Base-by-base conservation (phyloP, 1,140 invertebrate genomes). In the Kradibia gibbosae region DNA sequence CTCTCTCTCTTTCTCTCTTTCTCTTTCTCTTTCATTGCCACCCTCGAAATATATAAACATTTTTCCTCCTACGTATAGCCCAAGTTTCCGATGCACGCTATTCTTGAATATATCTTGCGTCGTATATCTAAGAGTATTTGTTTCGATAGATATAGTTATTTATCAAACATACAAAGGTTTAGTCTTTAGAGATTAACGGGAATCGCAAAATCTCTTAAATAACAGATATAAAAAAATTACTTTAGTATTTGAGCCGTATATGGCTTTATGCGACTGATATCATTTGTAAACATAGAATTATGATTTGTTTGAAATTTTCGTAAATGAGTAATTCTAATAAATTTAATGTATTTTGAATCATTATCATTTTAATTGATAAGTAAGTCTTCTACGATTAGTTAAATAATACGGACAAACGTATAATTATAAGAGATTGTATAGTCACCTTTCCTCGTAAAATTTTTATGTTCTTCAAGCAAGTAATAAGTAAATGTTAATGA, bases 111-210 rank as follows among this genome's bases (percentile, higher is more conserved):
- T 73, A 77, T 76, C 80, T 73, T 45, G 78, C 70, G 67, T 70
- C 71, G 39, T 53, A 74, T 50, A 78, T 84, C 86, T 87, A 87
- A 87, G 86, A 88, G 88, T 88, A 88, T 89, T 89, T 89, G 88
- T 88, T 87, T 70, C 81, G 60, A 65, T 77, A 77, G 60, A 20
- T 42, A 65, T 8, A 55, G 25, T 45, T 70, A 70, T 78, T 77
- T 78, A 78, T 78, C n/a, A 48, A 31, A 55, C 17, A 67, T 34
- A 67, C 75, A 67, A 25, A 57, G 25, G 39, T 36, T 36, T 28
- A 65, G 60, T 39, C 45, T 67, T 62, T 25, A 45, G n/a, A 36
- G 42, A 60, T 77, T 65, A 31, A 45, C 20, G n/a, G 28, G 11
- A 71, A 42, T 45, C n/a, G 67, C 39, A 71, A 36, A 53, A 76